Evolutionary conservation across 2,888 invertebrate genomes (phyloP), one percentile per base, ranked within the genome.

Genomic region (Brachyptera putata): DNA sequence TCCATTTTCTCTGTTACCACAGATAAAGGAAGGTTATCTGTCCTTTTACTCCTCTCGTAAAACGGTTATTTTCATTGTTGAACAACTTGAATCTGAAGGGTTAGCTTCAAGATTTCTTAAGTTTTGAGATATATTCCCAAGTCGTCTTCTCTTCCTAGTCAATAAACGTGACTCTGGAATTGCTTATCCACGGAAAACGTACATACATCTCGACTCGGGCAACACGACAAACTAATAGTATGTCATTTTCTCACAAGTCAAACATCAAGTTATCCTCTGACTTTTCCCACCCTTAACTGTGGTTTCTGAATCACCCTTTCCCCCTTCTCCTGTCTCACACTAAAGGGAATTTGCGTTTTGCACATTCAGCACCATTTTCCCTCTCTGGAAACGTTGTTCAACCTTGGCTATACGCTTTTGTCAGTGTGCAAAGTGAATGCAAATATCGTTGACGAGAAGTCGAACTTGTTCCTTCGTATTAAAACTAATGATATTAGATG

Each of bases 301-400:
- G 56, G 43, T 56, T 49, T 9, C 21, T 14, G 26, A 24, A 36
- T 24, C 53, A 11, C 25, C 18, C 24, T 7, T 49, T 37, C 46
- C 24, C 58, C 50, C 18, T 50, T 16, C 37, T 22, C 37, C 41
- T 24, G 18, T 49, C 41, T 50, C 24, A 9, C 49, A 25, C 50
- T 21, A 25, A 30, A 34, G 57, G 50, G 61, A 50, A 50, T 61
- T 61, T 57, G 61, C 61, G 57, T 61, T 61, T 50, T 57, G 61
- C 61, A 39, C 25, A 61, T 53, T 57, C 57, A 57, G 57, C 61
- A 53, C 36, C 18, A 13, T 34, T 24, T 46, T 5, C 16, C 1
- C 34, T 49, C 34, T 37, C 50, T 57, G 46, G 34, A 43, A 50
- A 50, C 53, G 61, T 39, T 49, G 48, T 46, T n/a, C 25, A 49